Evolutionary conservation across 2,888 invertebrate genomes (phyloP), one percentile per base, ranked within the genome.

Genomic region (Neocrepidodera transversa): DNA sequence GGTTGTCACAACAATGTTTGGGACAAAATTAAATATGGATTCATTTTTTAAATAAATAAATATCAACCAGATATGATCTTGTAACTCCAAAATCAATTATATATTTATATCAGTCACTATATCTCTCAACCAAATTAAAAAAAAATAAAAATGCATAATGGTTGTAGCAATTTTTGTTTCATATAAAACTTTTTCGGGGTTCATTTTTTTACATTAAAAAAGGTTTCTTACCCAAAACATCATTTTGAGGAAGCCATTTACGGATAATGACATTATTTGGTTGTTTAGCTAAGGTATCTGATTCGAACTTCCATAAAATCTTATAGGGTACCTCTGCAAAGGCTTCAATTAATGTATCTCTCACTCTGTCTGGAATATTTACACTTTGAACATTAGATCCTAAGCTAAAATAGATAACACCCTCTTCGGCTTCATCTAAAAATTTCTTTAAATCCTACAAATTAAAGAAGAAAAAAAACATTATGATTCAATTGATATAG

Each of bases 241-340:
- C 81, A 60, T 80, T 77, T 67, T 82, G 83, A 0, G 82, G 81
- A 14, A 82, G 68, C 82, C 82, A 83, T 63, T 80, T 80, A 17
- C 65, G 68, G 10, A 78, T 73, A 57, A 78, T 73, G 1, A 83
- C 75, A 68, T 80, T 79, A 28, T 71, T 61, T 4, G 79, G 77
- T 67, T 77, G 71, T 28, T 73, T 73, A 8, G 76, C 73, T 23
- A 80, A 58, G 26, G 71, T 58, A 26, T 75, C 75, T 0, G 71
- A 69, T 63, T 81, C 81, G 73, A 76, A 81, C 69, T 81, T 82
- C 80, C 80, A 81, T 5, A 82, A 63, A 18, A 82, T 71, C 60
- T 72, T 76, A 51, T 80, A 79, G 2, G 80, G 78, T 32, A 81
- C 56, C 56, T 78, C 74, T 1, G 77, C 60, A 32, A 82, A 79